phyloP scores from a whole-genome alignment of 2,113 vertebrate species.

The Psittacula cyanocephala region DNA sequence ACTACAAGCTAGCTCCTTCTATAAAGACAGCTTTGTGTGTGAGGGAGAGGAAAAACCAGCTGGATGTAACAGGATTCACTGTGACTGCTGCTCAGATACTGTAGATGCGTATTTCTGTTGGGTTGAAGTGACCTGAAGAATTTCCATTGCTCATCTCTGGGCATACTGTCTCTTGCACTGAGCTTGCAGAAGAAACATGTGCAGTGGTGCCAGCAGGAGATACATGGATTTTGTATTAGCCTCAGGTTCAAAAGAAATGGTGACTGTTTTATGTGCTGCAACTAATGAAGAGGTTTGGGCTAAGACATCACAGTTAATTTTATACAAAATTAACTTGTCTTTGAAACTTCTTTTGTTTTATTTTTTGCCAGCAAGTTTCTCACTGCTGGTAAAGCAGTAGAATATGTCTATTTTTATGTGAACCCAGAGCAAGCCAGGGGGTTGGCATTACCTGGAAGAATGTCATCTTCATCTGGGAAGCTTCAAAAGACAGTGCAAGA shows the following conservation, averaged over 20 bases:
- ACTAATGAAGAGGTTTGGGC: constrained; percentile 11
- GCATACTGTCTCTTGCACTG: background rate
- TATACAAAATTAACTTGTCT: constrained; percentile 35
- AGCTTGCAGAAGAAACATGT: constrained; percentile 7
- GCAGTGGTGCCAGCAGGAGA: constrained; percentile 6
- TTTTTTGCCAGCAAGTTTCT: constrained; percentile 40
- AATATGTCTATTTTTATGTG: background rate
- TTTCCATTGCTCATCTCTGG: constrained; percentile 11
- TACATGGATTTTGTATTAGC: background rate
- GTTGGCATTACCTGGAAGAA: constrained; percentile 4
- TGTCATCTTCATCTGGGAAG: background rate
- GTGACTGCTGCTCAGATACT: constrained; percentile 43
- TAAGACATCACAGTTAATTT: constrained; percentile 5
- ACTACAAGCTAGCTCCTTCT: constrained; percentile 7
- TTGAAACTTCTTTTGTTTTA: constrained; percentile 38
- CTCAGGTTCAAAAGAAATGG: constrained; percentile 5
- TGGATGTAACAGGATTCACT: constrained; percentile 45
- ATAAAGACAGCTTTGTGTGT: constrained; percentile 21
- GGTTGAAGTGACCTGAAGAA: constrained; percentile 68
- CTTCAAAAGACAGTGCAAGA: background rate
- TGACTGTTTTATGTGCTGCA: background rate
- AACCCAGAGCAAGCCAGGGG: background rate
- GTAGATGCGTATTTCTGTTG: constrained; percentile 5
- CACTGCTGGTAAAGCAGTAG: background rate
- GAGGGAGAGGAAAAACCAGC: constrained; percentile 18